These are phyloP conservation scores for Stenurella melanura DNA, from an alignment of 2,888 invertebrate genomes.

Conservation along the genomic window DNA sequence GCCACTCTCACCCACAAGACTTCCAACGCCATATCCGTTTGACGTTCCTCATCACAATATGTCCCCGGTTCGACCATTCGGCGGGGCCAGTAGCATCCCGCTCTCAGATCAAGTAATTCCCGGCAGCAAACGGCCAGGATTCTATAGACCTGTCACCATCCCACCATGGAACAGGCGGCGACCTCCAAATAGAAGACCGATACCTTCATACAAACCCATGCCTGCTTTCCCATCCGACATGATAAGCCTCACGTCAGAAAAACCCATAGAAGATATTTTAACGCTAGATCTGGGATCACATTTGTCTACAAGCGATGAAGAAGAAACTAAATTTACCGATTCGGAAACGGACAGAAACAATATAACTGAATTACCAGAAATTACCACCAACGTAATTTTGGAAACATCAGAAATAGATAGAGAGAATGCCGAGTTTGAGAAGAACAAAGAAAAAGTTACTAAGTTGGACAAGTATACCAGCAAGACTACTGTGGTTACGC, in stretches of 20 bases:
- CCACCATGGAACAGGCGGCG: constrained; percentile 78
- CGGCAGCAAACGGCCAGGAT: constrained; percentile 74
- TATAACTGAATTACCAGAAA: constrained; percentile 60
- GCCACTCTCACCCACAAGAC: constrained; percentile 74
- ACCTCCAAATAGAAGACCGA: constrained; percentile 74
- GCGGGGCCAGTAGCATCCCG: constrained; percentile 72
- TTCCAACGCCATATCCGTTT: constrained; percentile 85
- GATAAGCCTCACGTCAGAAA: constrained; percentile 69
- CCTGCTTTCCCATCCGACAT: constrained; percentile 73
- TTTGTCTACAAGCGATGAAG: constrained; percentile 62
- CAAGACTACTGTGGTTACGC: constrained; percentile 58
- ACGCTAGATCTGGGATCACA: constrained; percentile 69
- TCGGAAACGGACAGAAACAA: constrained; percentile 63
- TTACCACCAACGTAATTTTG: constrained; percentile 60
- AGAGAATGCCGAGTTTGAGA: constrained; percentile 67
- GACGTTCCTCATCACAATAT: constrained; percentile 80
- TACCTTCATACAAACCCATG: constrained; percentile 80
- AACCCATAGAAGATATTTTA: constrained; percentile 69
- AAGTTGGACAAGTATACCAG: constrained; percentile 67
- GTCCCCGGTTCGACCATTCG: constrained; percentile 76
- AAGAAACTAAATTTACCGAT: constrained; percentile 61
- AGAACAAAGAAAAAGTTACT: constrained; percentile 69
- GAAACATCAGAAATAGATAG: constrained; percentile 59
- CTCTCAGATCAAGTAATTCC: constrained; percentile 83
- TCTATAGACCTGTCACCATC: constrained; percentile 74